phyloP scores from a whole-genome alignment of 2,888 invertebrate species.

The Macrophya alboannulata region DNA sequence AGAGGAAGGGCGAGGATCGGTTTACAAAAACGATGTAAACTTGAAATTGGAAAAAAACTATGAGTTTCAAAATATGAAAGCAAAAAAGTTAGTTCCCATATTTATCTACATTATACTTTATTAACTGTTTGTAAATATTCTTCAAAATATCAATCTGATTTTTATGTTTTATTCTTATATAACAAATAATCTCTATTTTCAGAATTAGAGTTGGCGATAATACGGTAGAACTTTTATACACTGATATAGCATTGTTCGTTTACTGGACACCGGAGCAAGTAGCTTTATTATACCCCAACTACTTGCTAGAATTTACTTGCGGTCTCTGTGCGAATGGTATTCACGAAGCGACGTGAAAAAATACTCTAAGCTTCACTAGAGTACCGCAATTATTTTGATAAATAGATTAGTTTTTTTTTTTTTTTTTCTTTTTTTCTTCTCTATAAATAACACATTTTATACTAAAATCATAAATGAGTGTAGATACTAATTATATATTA shows the following conservation, averaged over 20 bases:
- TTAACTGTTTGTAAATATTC: constrained; percentile 9
- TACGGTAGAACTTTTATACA: constrained; percentile 71
- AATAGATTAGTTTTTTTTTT: not conserved
- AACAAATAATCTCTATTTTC: constrained; percentile 58
- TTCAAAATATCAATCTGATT: not conserved
- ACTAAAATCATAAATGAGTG: not conserved
- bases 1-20: constrained; percentile 66
- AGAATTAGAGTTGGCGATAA: constrained; percentile 71
- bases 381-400: not conserved
- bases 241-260: constrained; percentile 72
- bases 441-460: constrained; percentile 5
- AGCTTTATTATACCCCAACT: constrained; percentile 75
- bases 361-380: not conserved
- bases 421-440: too few species aligned
- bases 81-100: constrained; percentile 71
- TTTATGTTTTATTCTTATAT: constrained; percentile 31
- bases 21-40: constrained; percentile 73
- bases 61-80: constrained; percentile 70
- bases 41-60: constrained; percentile 70
- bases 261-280: constrained; percentile 76
- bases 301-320: constrained; percentile 75
- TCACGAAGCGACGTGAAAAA: not conserved
- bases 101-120: not conserved
- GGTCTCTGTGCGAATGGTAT: constrained; percentile 71
- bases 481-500: constrained; percentile 22